Evolutionary conservation across 2,113 vertebrate species (phyloP), one percentile per base, ranked within the genome.

Genomic region (Micromys minutus): DNA sequence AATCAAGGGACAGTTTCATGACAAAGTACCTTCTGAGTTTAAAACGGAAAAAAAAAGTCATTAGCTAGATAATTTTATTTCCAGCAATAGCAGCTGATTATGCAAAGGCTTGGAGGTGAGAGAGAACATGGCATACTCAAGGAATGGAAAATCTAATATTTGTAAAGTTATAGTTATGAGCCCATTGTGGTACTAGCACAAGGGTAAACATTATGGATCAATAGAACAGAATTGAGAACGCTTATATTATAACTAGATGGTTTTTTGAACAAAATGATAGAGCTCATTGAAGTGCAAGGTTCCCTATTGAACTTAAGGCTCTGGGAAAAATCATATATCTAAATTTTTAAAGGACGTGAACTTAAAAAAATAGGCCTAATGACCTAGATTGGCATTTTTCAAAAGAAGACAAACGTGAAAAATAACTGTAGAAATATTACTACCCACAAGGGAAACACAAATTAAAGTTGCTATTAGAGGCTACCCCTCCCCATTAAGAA

Each of bases 21-120:
- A 93, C 7, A 81, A 94, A 84, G 29, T 55, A 87, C 90, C 39
- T 84, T 92, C 34, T 90, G 34, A 95, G 10, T n/a, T 94, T 84
- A 69, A n/a, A 50, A 42, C 42, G 75, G 42, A 94, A 95, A 95
- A 93, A 95, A 95, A 91, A 86, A 94, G 24, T 89, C 39, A 85
- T 89, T 89, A 42, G 72, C 4, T 84, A 76, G 39, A 13, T 65
- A 93, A 91, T 61, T 74, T 45, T 93, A 12, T 93, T 95, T 87
- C 39, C 86, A 89, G 69, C 31, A 92, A 21, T 71, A 84, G 69
- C 47, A 96, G 83, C 67, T 92, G 31, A 26, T 84, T 39, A 15
- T 87, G n/a, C 31, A 85, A 80, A 84, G 36, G 26, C 67, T 36
- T 91, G 3, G 61, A 90, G 45, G 65, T 91, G 12, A 95, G 39